Percentiles rank a stretch among this genome's conserved stretches.
Evolutionary conservation across 2,888 invertebrate genomes (phyloP).

Genomic region (Xylota segnis): DNA sequence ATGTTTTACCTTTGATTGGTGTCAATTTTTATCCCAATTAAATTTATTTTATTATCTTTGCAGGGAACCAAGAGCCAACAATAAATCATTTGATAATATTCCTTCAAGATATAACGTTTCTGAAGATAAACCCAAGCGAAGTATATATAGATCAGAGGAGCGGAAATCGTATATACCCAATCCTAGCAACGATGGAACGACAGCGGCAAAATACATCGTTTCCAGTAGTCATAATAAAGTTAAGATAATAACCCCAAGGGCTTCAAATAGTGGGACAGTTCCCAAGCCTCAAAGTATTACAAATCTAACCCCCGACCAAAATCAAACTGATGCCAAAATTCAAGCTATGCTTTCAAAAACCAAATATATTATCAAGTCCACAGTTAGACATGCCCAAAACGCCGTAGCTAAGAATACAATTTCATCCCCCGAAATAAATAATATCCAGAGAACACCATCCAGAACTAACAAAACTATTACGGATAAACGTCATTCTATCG

Average conservation of each 20-base stretch:
- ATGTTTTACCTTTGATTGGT: not conserved
- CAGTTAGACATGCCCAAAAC: slow-evolving; percentile 13
- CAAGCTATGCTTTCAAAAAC: slow-evolving; percentile 17
- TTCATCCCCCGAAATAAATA: slow-evolving; percentile 47
- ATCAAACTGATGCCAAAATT: slow-evolving; percentile 25
- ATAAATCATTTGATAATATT: slow-evolving; percentile 47
- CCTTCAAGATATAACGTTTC: slow-evolving; percentile 5
- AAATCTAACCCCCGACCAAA: slow-evolving; percentile 8
- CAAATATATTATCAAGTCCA: slow-evolving; percentile 17
- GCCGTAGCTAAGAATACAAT: slow-evolving; percentile 32
- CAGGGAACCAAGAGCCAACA: slow-evolving; percentile 43
- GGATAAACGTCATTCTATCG: slow-evolving; percentile 79
- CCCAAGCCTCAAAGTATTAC: slow-evolving; percentile 28
- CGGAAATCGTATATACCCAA: slow-evolving; percentile 31
- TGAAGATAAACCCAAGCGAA: slow-evolving; percentile 45
- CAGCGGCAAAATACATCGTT: slow-evolving; percentile 79
- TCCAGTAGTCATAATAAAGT: slow-evolving; percentile 36
- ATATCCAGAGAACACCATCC: slow-evolving; percentile 27
- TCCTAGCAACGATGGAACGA: slow-evolving; percentile 81
- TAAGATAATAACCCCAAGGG: slow-evolving; percentile 45
- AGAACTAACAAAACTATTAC: slow-evolving; percentile 15
- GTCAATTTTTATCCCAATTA: not conserved
- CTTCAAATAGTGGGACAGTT: slow-evolving; percentile 40
- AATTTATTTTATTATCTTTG: slow-evolving; percentile 5
- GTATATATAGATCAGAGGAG: slow-evolving; percentile 46